Evolutionary conservation across 30 jellyfish, hydroid and myxozoan species (phyloP), one percentile per base, ranked within the genome.

Genomic region (Aurelia sp.): DNA sequence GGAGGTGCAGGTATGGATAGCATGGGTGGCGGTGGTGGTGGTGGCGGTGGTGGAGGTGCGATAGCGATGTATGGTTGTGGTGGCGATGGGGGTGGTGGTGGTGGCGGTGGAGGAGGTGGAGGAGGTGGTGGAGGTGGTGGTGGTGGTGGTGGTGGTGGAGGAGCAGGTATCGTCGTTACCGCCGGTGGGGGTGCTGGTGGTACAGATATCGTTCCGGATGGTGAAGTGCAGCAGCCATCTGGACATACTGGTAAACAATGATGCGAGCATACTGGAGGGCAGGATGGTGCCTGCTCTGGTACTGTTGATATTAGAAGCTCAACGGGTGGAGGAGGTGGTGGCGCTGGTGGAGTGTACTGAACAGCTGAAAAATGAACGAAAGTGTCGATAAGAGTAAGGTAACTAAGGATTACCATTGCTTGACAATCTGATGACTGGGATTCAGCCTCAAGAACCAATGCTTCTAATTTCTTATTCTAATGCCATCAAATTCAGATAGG

Each of bases 161-260:
- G 86, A 0, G 82, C 58, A 18, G 89, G 64, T n/a, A 68, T 63
- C 6, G 80, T 74, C 40, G 63, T 50, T 59, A 68, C 73, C 5
- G 85, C 86, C 19, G 88, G 91, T 67, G 96, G 91, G 12, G 98
- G 98, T 18, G 95, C 81, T 3, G 94, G 78, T 15, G 86, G 92
- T n/a, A 73, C 93, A 16, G 93, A 30, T 4, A 72, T 31, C 3
- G 88, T 40, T n/a, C 15, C 74, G 15, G 80, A 27, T 18, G 40
- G 79, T 44, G 58, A 69, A 13, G 65, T 21, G 69, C 93, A 84
- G 76, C 93, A 84, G 8, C 88, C 82, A 27, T 84, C 88, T 2
- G 70, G 82, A 74, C 93, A 84, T 1, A 84, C 63, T 13, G 93
- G 93, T 50, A 84, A 55, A 30, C 93, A 84, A 27, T 84, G 93